Evolutionary conservation across 2,888 invertebrate species (phyloP).

Genomic region (Abscondita cerata): DNA sequence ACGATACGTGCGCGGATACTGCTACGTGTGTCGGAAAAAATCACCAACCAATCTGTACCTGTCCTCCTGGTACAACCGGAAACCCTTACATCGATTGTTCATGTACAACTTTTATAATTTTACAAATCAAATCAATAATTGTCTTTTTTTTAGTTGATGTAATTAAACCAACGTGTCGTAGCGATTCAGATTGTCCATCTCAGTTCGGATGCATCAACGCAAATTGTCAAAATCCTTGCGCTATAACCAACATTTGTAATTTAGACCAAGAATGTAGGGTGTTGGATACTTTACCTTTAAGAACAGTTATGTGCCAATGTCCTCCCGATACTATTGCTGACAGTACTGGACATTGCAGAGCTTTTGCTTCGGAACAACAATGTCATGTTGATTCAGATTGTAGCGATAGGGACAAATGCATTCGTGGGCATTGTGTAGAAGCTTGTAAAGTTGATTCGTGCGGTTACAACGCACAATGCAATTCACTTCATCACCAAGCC

Average conservation of each 20-base stretch:
- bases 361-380: conserved; percentile 59
- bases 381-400: conserved; percentile 81
- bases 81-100: conserved; percentile 78
- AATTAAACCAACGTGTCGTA: conserved; percentile 69
- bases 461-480: conserved; percentile 84
- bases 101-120: conserved; percentile 47
- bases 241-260: conserved; percentile 74
- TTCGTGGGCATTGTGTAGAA: conserved; percentile 77
- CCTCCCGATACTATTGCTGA: conserved; percentile 81
- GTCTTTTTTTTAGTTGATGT: conserved; percentile 17
- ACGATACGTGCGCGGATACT: conserved; percentile 79
- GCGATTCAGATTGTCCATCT: conserved; percentile 79
- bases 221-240: conserved; percentile 80
- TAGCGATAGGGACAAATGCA: conserved; percentile 71
- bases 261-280: conserved; percentile 81
- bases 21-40: conserved; percentile 77
- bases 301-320: conserved; percentile 87
- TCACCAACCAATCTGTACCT: conserved; percentile 81
- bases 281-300: conserved; percentile 77
- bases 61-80: conserved; percentile 76
- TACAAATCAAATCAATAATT: neutral
- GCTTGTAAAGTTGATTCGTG: conserved; percentile 81
- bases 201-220: conserved; percentile 79
- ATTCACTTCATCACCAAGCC: conserved; percentile 76
- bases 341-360: conserved; percentile 73